Evolutionary conservation across 2,113 vertebrate genomes (phyloP).

Genomic region (Thomomys bottae): DNA sequence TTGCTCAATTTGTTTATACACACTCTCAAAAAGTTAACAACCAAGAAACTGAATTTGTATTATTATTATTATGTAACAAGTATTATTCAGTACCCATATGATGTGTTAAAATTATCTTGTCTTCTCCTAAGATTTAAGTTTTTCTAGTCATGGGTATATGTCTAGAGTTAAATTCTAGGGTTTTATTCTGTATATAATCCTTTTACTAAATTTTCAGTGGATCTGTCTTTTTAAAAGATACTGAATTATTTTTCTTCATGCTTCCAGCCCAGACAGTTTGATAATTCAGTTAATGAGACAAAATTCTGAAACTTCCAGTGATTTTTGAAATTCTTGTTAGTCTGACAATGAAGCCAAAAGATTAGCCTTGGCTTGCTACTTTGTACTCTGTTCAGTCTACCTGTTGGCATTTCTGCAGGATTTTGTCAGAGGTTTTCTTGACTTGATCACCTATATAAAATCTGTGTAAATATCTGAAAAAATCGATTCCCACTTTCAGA

Average conservation of each 20-base stretch:
- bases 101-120: background rate
- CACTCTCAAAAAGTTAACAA: background rate
- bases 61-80: background rate
- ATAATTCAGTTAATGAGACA: background rate
- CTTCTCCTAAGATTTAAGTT: background rate
- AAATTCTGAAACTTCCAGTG: background rate
- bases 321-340: background rate
- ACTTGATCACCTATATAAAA: background rate
- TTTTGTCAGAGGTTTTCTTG: background rate
- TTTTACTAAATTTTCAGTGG: background rate
- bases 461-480: background rate
- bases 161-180: background rate
- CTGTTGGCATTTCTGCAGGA: background rate
- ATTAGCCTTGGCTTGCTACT: background rate
- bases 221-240: background rate
- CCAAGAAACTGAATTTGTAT: background rate
- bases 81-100: background rate
- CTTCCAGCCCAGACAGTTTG: background rate
- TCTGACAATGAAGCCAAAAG: background rate
- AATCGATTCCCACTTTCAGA: background rate
- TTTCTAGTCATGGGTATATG: background rate
- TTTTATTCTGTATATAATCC: background rate
- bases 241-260: background rate
- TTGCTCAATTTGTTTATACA: background rate
- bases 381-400: background rate